phyloP scores from a whole-genome alignment of 2,888 invertebrate genomes.

The Drepana falcataria region DNA sequence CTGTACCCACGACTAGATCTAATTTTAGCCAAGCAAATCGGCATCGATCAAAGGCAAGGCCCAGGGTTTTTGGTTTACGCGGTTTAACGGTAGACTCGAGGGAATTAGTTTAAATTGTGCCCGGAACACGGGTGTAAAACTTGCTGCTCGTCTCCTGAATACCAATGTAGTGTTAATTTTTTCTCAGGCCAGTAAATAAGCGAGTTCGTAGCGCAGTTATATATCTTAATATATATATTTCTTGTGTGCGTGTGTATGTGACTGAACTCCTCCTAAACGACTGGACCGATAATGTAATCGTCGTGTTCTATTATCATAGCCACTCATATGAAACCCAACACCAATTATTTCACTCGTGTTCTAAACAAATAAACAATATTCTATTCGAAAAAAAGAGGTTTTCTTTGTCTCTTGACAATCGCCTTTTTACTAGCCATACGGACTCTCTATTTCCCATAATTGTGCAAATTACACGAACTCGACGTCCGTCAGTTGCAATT shows the following conservation, averaged over 20 bases:
- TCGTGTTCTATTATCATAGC: too few relatives aligned
- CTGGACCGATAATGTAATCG: too few relatives aligned
- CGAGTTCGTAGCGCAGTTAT: neutral
- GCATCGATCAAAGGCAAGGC: constrained; percentile 4
- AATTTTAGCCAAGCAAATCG: neutral
- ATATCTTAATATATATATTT: too few relatives aligned
- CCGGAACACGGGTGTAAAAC: constrained; percentile 42
- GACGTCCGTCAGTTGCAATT: constrained; percentile 8
- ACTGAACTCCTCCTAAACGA: too few relatives aligned
- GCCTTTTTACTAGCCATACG: constrained; percentile 18
- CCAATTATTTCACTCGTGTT: too few relatives aligned
- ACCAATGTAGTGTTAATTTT: constrained; percentile 62
- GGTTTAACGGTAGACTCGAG: constrained; percentile 17
- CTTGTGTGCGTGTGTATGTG: too few relatives aligned
- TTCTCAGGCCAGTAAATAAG: constrained; percentile 27
- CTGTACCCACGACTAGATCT: neutral
- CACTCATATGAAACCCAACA: too few relatives aligned
- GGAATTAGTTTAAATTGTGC: constrained; percentile 59
- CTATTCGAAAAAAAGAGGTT: too few relatives aligned
- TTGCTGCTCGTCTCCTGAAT: constrained; percentile 51
- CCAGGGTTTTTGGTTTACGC: constrained; percentile 15
- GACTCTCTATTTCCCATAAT: constrained; percentile 21
- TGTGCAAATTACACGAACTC: constrained; percentile 11
- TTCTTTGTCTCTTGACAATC: neutral
- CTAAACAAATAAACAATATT: too few relatives aligned